These are phyloP conservation scores for Aurelia sp. DNA, from an alignment of 30 jellyfish, hydroid and myxozoan species.

Conservation along the genomic window DNA sequence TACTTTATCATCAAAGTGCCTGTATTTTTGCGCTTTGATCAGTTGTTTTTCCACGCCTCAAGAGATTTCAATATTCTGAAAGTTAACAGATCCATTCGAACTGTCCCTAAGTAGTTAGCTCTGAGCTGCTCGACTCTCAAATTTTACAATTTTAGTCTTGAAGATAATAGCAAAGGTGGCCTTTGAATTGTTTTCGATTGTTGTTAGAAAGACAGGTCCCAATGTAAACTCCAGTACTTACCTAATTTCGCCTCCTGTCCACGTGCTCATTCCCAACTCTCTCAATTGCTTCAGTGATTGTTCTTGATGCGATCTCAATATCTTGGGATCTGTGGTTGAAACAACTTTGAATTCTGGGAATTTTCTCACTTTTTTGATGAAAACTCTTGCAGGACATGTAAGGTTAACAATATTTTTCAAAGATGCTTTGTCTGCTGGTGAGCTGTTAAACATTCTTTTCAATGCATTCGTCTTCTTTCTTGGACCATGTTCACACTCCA, in stretches of 20 bases:
- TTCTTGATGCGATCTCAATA: conserved; percentile 83
- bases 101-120: too few relatives aligned
- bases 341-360: conserved; percentile 92
- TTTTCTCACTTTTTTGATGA: conserved; percentile 89
- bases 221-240: conserved; percentile 5
- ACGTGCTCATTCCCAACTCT: conserved; percentile 76
- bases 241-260: conserved; percentile 93
- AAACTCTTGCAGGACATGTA: conserved; percentile 95
- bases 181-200: too few relatives aligned
- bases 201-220: too few relatives aligned
- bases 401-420: conserved; percentile 80
- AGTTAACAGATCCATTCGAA: too few relatives aligned
- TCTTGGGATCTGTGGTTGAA: conserved; percentile 81
- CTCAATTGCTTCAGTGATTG: conserved; percentile 86
- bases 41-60: too few relatives aligned
- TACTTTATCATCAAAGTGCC: too few relatives aligned
- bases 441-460: conserved; percentile 77
- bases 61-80: too few relatives aligned
- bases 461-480: conserved; percentile 90
- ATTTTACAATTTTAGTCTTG: too few relatives aligned
- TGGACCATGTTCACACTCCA: conserved; percentile 99
- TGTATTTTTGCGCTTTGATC: too few relatives aligned
- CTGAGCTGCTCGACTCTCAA: too few relatives aligned
- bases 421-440: conserved; percentile 78
- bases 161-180: too few relatives aligned